Base-by-base conservation (phyloP, 2,113 vertebrate genomes). In the Lasiurus cinereus region DNA sequence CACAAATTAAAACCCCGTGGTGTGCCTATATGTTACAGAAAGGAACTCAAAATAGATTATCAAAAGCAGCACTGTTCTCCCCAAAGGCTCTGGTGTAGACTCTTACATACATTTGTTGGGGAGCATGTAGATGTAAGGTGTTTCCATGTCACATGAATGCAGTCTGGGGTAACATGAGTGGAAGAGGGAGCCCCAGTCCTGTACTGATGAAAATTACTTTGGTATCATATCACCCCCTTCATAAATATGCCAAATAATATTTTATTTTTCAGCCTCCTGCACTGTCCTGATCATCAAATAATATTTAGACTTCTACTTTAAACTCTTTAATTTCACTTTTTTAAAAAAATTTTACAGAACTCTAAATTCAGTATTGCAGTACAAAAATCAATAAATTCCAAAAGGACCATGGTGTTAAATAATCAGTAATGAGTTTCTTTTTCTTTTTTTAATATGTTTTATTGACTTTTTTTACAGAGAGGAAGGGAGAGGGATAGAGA, bases 81-180 rank as follows among this genome's bases (percentile, higher is more conserved):
- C 31, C 33, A 24, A 8, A 48, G 50, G 19, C 12, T 67, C 56
- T 12, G 8, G 7, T 11, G 36, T 10, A 8, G 22, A 33, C 1
- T 1, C 2, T 13, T 21, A 3, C 33, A 15, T 15, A 8, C 39
- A 1, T 2, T 19, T 33, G 3, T 12, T 9, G 22, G 8, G 15
- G 5, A 27, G 14, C 5, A 21, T 9, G 18, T 10, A 22, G 7
- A 14, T 1, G 0, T 5, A 29, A 6, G 0, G 1, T 10, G 29
- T 16, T 2, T 3, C 16, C 4, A 0, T 2, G 84, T 39, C 27
- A 14, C 3, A 0, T 1, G 22, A 18, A 2, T 29, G 8, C 10
- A 4, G 27, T 0, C 0, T 15, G 5, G 8, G 11, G 14, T 13
- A 27, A 36, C 43, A 14, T 2, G 15, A 18, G 3, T 43, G 2